Percentiles rank a stretch among this genome's conserved stretches.
Evolutionary conservation across 2,113 vertebrate genomes (phyloP).

Genomic region (Coregonus clupeaformis): DNA sequence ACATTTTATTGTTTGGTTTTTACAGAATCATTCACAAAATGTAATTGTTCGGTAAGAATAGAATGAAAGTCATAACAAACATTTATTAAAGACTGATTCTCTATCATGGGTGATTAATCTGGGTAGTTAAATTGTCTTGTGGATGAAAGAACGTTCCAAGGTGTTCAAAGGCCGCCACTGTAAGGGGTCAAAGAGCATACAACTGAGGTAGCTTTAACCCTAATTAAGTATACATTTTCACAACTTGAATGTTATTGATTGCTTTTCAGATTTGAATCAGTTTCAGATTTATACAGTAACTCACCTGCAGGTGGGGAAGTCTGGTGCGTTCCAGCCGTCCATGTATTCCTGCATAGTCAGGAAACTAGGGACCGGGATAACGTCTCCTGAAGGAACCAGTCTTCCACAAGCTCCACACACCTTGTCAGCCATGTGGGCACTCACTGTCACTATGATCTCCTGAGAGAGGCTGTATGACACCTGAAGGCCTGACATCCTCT

Average conservation of each 20-base stretch:
- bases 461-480: constrained; percentile 45
- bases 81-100: neutral
- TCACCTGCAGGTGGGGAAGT: constrained; percentile 44
- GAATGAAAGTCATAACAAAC: no score
- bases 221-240: neutral
- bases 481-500: constrained; percentile 43
- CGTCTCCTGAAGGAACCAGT: constrained; percentile 14
- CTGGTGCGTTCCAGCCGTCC: constrained; percentile 47
- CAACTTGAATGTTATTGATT: neutral
- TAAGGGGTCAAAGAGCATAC: neutral
- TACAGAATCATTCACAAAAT: neutral
- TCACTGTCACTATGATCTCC: constrained; percentile 39
- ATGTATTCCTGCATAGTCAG: constrained; percentile 14
- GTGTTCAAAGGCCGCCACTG: no score
- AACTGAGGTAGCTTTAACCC: no score
- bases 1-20: neutral
- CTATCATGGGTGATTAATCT: neutral
- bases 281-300: constrained; percentile 1
- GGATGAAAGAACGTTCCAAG: no score
- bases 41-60: no score
- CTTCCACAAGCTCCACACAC: constrained; percentile 57
- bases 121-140: no score
- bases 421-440: constrained; percentile 10
- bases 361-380: neutral
- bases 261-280: neutral